Percentiles rank a stretch among this genome's conserved stretches.
Conservation (phyloP, 2,113 vertebrate genomes). For the Ctenodactylus gundi region DNA sequence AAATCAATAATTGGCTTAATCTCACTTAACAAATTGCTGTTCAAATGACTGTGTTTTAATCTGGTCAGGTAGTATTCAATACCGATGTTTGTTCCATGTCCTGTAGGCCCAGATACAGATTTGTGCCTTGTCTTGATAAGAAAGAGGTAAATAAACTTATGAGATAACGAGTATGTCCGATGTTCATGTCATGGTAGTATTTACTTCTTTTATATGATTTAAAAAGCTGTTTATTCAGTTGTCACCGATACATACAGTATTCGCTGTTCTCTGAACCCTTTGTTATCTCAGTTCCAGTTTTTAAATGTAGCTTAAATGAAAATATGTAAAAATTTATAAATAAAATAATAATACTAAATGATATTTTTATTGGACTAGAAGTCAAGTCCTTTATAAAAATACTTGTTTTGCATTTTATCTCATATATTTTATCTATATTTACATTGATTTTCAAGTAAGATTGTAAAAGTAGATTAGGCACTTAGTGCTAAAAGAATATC, state of each 20-base stretch:
- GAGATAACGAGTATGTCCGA: background rate
- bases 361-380: background rate
- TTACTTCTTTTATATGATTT: background rate
- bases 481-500: background rate
- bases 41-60: background rate
- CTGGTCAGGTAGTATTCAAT: background rate
- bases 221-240: background rate
- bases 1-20: constrained; percentile 30
- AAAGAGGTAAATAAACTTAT: background rate
- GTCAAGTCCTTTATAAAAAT: background rate
- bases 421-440: background rate
- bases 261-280: background rate
- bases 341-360: background rate
- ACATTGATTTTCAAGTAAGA: background rate
- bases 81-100: background rate
- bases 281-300: background rate
- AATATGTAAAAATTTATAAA: background rate
- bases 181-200: background rate
- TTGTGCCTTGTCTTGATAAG: background rate
- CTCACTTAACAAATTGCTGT: constrained; percentile 28
- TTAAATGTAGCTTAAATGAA: background rate
- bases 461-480: background rate
- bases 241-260: background rate
- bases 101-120: background rate
- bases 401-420: background rate